These are phyloP conservation scores for Pterophyllum scalare DNA, from an alignment of 2,113 vertebrate genomes.

Conservation along the genomic window DNA sequence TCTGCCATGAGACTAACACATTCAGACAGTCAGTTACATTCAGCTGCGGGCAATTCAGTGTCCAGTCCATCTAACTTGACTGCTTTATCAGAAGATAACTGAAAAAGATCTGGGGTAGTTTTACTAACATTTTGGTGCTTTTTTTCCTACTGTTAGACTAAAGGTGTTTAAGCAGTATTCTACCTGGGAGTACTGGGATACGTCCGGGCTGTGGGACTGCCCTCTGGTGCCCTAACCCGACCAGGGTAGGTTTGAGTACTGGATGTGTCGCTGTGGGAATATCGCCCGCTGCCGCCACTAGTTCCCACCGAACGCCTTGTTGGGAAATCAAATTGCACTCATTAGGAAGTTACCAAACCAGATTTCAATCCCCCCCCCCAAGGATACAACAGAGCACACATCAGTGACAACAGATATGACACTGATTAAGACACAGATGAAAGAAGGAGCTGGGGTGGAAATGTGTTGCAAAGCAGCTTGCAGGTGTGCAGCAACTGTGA, in stretches of 20 bases:
- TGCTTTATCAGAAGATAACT: background rate
- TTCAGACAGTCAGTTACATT: background rate
- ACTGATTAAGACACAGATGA: background rate
- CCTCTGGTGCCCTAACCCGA: slow-evolving; percentile 88
- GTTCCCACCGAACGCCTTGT: slow-evolving; percentile 90
- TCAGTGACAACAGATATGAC: background rate
- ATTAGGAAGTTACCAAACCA: background rate
- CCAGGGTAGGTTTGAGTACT: slow-evolving; percentile 91
- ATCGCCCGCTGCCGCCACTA: slow-evolving; percentile 82
- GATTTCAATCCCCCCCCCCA: background rate
- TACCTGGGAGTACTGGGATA: slow-evolving; percentile 80
- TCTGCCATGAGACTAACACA: background rate
- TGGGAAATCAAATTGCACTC: background rate
- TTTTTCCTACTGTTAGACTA: background rate
- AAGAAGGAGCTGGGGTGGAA: background rate
- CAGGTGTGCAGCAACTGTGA: background rate
- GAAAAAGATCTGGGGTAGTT: background rate
- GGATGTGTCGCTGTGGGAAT: slow-evolving; percentile 86
- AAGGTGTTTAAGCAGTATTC: background rate
- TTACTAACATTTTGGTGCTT: background rate
- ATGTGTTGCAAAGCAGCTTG: background rate
- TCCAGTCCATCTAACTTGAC: background rate
- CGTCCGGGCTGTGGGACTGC: slow-evolving; percentile 89
- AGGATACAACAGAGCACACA: background rate
- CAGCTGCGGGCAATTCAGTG: background rate